Percentiles rank a stretch among this genome's conserved stretches.
Conservation (phyloP, 2,797 vertebrate species). For the Eulemur rubriventer region DNA sequence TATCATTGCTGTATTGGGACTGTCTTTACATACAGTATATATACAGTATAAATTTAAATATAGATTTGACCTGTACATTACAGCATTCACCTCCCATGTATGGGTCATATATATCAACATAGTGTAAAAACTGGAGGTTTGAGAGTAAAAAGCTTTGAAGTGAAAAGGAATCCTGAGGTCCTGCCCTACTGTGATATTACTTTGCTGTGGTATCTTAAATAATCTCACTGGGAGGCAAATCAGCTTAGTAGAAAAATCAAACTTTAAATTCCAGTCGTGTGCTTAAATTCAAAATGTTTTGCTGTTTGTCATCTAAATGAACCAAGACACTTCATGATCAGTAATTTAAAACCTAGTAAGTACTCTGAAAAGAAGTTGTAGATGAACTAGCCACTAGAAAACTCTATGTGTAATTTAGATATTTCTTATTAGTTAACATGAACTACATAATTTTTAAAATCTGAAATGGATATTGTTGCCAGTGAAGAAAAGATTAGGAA, state of each 20-base stretch:
- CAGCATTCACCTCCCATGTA: not conserved
- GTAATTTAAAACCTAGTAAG: not conserved
- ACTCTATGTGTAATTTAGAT: not conserved
- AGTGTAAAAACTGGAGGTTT: not conserved
- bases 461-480: not conserved
- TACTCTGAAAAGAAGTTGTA: not conserved
- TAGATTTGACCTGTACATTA: not conserved
- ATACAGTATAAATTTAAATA: not conserved
- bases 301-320: constrained; percentile 5
- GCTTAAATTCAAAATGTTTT: not conserved
- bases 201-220: not conserved
- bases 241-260: not conserved
- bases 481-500: not conserved
- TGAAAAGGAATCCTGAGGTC: not conserved
- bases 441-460: constrained; percentile 2
- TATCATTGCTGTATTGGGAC: not conserved
- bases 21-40: not conserved
- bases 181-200: not conserved
- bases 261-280: not conserved
- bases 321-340: not conserved
- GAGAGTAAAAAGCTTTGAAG: not conserved
- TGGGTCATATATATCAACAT: not conserved
- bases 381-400: not conserved
- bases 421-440: not conserved
- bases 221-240: not conserved